Base-by-base conservation (phyloP, 2,888 invertebrate genomes). In the Meliscaeva auricollis region DNA sequence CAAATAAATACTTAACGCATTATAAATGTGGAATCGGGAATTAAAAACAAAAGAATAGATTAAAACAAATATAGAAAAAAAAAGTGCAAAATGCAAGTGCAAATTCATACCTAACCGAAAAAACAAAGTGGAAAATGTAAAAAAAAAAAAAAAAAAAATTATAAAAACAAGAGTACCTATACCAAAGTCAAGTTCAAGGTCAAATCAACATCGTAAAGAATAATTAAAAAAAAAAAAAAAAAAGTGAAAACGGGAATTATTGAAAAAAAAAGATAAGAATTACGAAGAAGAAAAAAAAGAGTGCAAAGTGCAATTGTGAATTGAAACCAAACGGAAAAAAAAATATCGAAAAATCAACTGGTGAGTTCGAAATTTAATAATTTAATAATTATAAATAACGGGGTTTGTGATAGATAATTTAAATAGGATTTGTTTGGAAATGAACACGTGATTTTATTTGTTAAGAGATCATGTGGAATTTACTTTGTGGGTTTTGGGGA, bases 251-350 rank as follows among this genome's bases (percentile, higher is more conserved):
- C 15, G 46, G 46, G 46, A 46, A 46, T 46, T 46, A 46, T 38
- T 38, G 5, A 46, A 46, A 46, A n/a, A 46, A 38, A 38, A 38
- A 9, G 11, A 20, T 17, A 48, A 48, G 8, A 48, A 20, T 20
- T 48, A 20, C 17, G 15, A 48, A 48, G 48, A 48, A 48, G 35
- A 38, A 38, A 46, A 48, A 48, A 48, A 48, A 48, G 48, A 48
- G 48, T 48, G 48, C 48, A 48, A 48, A 48, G 48, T 48, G 48
- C 48, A 48, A 48, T 48, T 48, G 48, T 48, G 20, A 48, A 48
- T 20, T 48, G 15, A 48, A 48, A 48, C 20, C 17, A 20, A 6
- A 48, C 17, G 35, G 35, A 38, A 38, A 38, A 38, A 26, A 38
- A 38, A 38, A 38, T 38, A 38, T 38, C 35, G 35, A 38, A 48